phyloP scores from a whole-genome alignment of 1,140 invertebrate species.

The Bathynomus jamesi region DNA sequence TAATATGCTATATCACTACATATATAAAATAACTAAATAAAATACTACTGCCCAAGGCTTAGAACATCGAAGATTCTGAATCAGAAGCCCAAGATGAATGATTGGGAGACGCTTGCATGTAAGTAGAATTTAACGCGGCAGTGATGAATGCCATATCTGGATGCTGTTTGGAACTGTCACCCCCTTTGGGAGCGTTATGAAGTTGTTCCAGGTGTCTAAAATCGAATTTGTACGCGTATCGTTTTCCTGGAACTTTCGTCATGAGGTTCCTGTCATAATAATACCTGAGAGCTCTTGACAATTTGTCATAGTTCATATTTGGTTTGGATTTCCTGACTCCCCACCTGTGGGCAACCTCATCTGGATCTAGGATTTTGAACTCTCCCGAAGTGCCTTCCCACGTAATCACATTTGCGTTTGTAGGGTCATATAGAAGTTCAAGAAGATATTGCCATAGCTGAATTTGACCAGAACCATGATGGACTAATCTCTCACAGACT shows the following conservation, averaged over 20 bases:
- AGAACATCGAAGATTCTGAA: background rate
- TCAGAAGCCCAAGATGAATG: background rate
- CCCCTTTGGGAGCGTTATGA: background rate
- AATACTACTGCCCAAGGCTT: background rate
- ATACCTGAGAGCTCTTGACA: slow-evolving; percentile 90
- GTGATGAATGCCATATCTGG: background rate
- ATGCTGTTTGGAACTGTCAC: background rate
- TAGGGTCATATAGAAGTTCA: slow-evolving; percentile 84
- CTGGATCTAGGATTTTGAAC: slow-evolving; percentile 94
- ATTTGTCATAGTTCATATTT: slow-evolving; percentile 99
- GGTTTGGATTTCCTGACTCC: slow-evolving; percentile 96
- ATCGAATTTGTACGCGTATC: slow-evolving; percentile 97
- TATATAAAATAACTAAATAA: background rate
- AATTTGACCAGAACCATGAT: slow-evolving; percentile 85
- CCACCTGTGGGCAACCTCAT: slow-evolving; percentile 94
- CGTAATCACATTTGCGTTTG: slow-evolving; percentile 79
- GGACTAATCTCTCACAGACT: slow-evolving; percentile 4
- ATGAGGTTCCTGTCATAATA: slow-evolving; percentile 98
- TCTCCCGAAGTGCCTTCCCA: slow-evolving; percentile 94
- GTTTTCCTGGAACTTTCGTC: slow-evolving; percentile 94
- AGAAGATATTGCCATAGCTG: slow-evolving; percentile 98
- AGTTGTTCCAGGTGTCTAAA: slow-evolving; percentile 67
- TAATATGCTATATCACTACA: too few relatives aligned
- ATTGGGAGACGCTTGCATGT: background rate
- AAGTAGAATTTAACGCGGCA: background rate